Percentiles rank a stretch among this genome's conserved stretches.
phyloP scores from a whole-genome alignment of 2,888 invertebrate species.

The Mylabris sibirica region DNA sequence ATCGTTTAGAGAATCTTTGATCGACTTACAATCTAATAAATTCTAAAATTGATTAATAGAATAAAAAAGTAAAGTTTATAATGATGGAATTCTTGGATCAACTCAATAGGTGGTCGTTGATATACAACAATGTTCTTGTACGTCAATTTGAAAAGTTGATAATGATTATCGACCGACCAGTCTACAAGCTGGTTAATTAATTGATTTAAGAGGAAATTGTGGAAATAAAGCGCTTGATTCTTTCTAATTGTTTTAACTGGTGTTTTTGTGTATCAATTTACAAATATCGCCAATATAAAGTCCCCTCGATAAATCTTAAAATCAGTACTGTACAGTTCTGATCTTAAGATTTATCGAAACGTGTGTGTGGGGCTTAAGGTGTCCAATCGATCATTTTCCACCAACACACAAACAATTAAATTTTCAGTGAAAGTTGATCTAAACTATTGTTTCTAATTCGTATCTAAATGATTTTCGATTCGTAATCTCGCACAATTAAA shows the following conservation, averaged over 20 bases:
- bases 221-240: neutral
- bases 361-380: too few species aligned
- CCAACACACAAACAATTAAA: neutral
- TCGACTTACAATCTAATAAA: neutral
- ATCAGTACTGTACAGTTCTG: too few species aligned
- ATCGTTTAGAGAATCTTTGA: neutral
- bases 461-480: neutral
- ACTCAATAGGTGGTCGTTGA: neutral
- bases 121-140: neutral
- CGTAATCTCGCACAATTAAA: slow-evolving; percentile 2
- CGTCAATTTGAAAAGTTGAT: neutral
- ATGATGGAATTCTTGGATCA: neutral
- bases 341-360: too few species aligned
- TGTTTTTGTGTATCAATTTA: neutral
- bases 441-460: neutral
- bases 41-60: neutral
- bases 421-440: neutral
- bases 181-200: neutral
- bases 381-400: neutral
- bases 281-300: too few species aligned
- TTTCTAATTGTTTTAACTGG: neutral
- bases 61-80: neutral
- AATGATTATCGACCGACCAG: neutral
- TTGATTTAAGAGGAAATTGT: neutral
- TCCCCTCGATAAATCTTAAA: too few species aligned